A percentile compares a stretch with the other conserved stretches of the same genome.
Conservation (phyloP, 2,888 invertebrate species). For the Andricus curvator region DNA sequence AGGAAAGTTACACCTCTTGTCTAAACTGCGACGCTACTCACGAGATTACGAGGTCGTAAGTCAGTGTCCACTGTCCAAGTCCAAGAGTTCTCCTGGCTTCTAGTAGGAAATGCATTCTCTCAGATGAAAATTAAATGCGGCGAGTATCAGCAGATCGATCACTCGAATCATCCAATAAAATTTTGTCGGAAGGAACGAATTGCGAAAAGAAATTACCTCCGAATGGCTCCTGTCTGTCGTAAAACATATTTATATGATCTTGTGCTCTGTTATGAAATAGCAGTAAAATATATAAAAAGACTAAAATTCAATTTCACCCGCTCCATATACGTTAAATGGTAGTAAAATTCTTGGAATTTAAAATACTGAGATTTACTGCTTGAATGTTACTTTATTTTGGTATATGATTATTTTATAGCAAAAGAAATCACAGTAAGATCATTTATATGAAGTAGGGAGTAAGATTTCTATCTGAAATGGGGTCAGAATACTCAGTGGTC, state of each 20-base stretch:
- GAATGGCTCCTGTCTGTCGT: not conserved
- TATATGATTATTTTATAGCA: not conserved
- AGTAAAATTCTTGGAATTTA: not conserved
- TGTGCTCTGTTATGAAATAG: not conserved
- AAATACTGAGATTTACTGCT: not conserved
- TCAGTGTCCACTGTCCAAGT: conserved; percentile 28
- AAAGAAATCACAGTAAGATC: not conserved
- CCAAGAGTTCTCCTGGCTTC: not conserved
- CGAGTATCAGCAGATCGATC: not conserved
- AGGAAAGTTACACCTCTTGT: conserved; percentile 31
- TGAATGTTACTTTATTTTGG: not conserved
- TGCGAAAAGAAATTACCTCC: not conserved
- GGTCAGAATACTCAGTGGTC: no score
- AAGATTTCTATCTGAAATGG: no score
- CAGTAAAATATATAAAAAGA: not conserved
- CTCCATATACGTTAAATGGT: conserved; percentile 15
- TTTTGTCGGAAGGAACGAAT: not conserved
- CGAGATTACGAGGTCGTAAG: conserved; percentile 39
- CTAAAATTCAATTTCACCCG: conserved; percentile 5
- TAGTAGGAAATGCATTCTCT: not conserved
- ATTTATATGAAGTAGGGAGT: no score
- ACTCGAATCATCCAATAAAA: conserved; percentile 30
- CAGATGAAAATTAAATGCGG: conserved; percentile 30
- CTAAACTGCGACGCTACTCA: conserved; percentile 25
- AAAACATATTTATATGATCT: conserved; percentile 11